Evolutionary conservation across 2,113 vertebrate species (phyloP).

Genomic region (Lampris megalopsis): DNA sequence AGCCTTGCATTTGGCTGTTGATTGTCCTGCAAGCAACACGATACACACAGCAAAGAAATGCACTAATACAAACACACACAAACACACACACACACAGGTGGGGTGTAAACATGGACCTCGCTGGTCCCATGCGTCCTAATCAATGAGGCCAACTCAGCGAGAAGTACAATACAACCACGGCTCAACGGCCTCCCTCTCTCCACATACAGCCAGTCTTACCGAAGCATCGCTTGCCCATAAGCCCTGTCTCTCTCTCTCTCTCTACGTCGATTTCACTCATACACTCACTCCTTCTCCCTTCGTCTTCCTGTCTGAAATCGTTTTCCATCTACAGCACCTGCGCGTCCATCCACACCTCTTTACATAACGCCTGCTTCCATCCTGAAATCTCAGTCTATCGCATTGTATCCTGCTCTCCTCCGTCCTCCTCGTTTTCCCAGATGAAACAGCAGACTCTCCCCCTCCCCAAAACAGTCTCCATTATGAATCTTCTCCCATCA

Average conservation of each 20-base stretch:
- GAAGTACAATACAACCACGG: slow-evolving; percentile 41
- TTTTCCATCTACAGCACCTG: background rate
- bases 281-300: slow-evolving; percentile 1
- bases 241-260: slow-evolving; percentile 21
- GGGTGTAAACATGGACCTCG: slow-evolving; percentile 52
- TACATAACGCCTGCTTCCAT: background rate
- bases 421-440: background rate
- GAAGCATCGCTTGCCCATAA: background rate
- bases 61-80: slow-evolving; percentile 23
- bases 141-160: slow-evolving; percentile 67
- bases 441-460: background rate
- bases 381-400: background rate
- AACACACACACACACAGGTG: slow-evolving; percentile 3
- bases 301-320: background rate
- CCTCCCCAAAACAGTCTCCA: slow-evolving; percentile 7
- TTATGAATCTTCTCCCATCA: slow-evolving; percentile 5
- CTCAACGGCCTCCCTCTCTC: slow-evolving; percentile 49
- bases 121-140: slow-evolving; percentile 62
- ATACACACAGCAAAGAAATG: background rate
- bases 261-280: slow-evolving; percentile 13
- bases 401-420: background rate
- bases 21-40: slow-evolving; percentile 34
- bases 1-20: slow-evolving; percentile 39
- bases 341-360: slow-evolving; percentile 6
- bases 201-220: slow-evolving; percentile 43